Conservation (phyloP, 1,140 invertebrate genomes). For the Hormaphis cornu region DNA sequence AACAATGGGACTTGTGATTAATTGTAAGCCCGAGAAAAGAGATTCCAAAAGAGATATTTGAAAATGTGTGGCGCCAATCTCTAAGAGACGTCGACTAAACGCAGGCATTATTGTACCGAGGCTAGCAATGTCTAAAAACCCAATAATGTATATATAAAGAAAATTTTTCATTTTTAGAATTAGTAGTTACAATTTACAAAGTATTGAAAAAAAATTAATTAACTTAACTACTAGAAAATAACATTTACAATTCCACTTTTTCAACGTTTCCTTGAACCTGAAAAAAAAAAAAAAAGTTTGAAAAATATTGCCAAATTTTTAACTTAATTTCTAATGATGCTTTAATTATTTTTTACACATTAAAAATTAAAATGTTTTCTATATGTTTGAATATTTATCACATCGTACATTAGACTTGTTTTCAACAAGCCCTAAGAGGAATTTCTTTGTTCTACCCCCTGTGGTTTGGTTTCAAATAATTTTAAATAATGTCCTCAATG, state of each 20-base stretch:
- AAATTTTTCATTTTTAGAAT: neutral
- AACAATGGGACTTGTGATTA: slow-evolving; percentile 82
- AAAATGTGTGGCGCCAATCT: slow-evolving; percentile 53
- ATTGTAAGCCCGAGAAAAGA: slow-evolving; percentile 91
- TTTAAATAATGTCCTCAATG: no score
- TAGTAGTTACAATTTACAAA: neutral
- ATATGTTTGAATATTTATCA: no score
- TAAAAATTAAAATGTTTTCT: neutral
- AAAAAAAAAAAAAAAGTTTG: neutral
- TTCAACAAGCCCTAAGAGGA: no score
- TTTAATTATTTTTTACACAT: neutral
- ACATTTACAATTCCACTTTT: slow-evolving; percentile 17
- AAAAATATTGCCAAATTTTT: neutral
- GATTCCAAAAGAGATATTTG: slow-evolving; percentile 76
- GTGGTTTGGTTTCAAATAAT: no score
- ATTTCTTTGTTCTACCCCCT: no score
- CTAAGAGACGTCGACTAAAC: slow-evolving; percentile 48
- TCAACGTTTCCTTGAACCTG: slow-evolving; percentile 22
- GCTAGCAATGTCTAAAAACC: slow-evolving; percentile 56
- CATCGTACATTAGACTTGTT: no score
- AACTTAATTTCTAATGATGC: neutral
- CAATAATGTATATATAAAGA: neutral
- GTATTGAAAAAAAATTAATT: neutral
- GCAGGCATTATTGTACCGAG: slow-evolving; percentile 57
- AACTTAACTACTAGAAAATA: neutral